Base-by-base conservation (phyloP, 2,888 invertebrate genomes). In the Phortica okadai region DNA sequence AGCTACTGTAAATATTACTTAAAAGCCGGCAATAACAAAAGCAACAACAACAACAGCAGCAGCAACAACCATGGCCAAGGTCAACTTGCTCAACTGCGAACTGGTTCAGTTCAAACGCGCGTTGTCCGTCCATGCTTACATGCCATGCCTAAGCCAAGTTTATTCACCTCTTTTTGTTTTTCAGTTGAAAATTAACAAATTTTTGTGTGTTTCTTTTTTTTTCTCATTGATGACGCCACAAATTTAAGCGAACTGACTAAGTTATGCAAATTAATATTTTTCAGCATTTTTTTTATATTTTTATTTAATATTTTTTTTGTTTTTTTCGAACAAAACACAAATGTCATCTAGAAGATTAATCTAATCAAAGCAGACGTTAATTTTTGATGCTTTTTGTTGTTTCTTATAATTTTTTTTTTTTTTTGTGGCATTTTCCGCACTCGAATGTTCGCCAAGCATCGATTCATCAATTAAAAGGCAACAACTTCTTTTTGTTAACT, bases 51-150 rank as follows among this genome's bases (percentile, higher is more conserved):
- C 33, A 33, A 33, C 33, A 33, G 3, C 33, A 33, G 33, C 33
- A 33, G 33, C n/a, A n/a, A n/a, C 33, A 33, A 33, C 33, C 33
- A 33, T 33, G 33, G 33, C 33, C 33, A 50, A 50, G 50, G 50
- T 50, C 50, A 50, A 11, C 50, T 50, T 50, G 2, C 2, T 2
- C 50, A 8, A 5, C 41, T 64, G 33, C 33, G 33, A 33, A 79
- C 70, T 84, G 88, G 88, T 88, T 88, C 86, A 87, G 88, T 85
- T 88, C 74, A 81, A 58, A 16, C 45, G 54, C 45, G 21, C 74
- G 76, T 82, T 80, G 66, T 73, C 64, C 67, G 21, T 25, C 14
- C 3, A 8, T 1, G 59, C 14, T 70, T 70, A 70, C 70, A 70
- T 21, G 50, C 50, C 6, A 70, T 45, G 25, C 45, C 67, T 21